Base-by-base conservation (phyloP, 2,113 vertebrate species). In the Pseudopodoces humilis region DNA sequence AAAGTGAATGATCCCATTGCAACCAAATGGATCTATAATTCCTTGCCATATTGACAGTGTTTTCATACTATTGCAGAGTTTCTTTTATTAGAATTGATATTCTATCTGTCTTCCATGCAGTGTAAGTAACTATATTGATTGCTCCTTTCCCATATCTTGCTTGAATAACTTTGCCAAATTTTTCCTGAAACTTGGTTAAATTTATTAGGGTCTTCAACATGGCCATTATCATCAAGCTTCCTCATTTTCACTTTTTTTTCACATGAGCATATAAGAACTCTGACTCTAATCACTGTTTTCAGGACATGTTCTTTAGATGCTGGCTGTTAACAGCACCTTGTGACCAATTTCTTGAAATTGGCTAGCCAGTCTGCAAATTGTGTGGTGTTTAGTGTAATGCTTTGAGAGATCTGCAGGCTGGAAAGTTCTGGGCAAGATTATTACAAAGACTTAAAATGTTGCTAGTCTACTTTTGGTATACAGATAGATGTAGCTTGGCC, bases 101-200 rank as follows among this genome's bases (percentile, higher is more conserved):
- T 90, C 52, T 75, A 49, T 79, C 68, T 69, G 9, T 92, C 70
- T 94, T 92, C 55, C 28, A 59, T n/a, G 22, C 52, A 87, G 20
- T 58, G 41, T 92, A 94, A 94, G 53, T 79, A 96, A 83, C 46
- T 3, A 20, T 87, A 92, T 59, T 90, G 85, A 92, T 89, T 90
- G 79, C 35, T 35, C 55, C 21, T 94, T 94, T 64, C 3, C 11
- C 27, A 62, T 27, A 68, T 59, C 19, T 85, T 94, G 30, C 62
- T 95, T 94, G 82, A 93, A 80, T 77, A 74, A 83, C 60, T 88
- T 68, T 86, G 75, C 8, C 37, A 92, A 60, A n/a, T 63, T 94
- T 96, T 95, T 88, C 59, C 46, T 25, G 59, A 86, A 79, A 82
- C n/a, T 88, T 25, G 52, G 30, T 13, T 79, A 63, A 70, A 77